These are phyloP conservation scores for Panzeria rudis DNA, from an alignment of 2,888 invertebrate genomes.

Conservation along the genomic window DNA sequence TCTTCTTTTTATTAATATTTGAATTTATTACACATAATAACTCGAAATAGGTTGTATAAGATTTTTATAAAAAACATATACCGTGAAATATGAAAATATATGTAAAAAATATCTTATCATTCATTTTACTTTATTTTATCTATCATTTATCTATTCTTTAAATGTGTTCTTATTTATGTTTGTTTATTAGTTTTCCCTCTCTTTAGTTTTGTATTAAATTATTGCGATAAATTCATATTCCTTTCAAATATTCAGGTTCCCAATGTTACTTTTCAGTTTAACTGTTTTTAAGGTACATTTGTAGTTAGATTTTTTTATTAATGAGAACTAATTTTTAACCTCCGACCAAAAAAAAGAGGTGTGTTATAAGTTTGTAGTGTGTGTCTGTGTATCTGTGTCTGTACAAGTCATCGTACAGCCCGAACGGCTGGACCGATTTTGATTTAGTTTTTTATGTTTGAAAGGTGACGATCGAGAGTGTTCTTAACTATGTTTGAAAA, in stretches of 20 bases:
- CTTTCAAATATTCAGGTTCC: constrained; percentile 69
- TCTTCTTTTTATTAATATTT: constrained; percentile 12
- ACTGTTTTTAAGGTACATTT: constrained; percentile 71
- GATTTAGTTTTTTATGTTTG: no score
- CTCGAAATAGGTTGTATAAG: constrained; percentile 47
- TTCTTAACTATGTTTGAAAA: no score
- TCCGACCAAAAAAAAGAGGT: no score
- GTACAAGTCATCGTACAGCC: no score
- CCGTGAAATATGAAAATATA: constrained; percentile 52
- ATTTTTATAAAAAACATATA: constrained; percentile 55
- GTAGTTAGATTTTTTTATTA: constrained; percentile 51
- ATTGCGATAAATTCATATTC: constrained; percentile 63
- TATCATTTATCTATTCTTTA: not conserved
- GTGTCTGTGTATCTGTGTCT: no score
- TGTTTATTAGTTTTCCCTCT: constrained; percentile 30
- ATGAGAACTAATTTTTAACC: not conserved
- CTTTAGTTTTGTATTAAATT: constrained; percentile 43
- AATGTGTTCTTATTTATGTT: constrained; percentile 27
- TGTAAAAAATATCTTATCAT: constrained; percentile 20
- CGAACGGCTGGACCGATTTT: no score
- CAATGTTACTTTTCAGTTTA: constrained; percentile 70
- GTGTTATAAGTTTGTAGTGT: no score
- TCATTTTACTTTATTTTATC: constrained; percentile 8
- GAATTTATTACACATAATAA: constrained; percentile 18
- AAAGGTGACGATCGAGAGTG: no score